Evolutionary conservation across 2,797 vertebrate genomes (phyloP).

Genomic region (Megalops cyprinoides): DNA sequence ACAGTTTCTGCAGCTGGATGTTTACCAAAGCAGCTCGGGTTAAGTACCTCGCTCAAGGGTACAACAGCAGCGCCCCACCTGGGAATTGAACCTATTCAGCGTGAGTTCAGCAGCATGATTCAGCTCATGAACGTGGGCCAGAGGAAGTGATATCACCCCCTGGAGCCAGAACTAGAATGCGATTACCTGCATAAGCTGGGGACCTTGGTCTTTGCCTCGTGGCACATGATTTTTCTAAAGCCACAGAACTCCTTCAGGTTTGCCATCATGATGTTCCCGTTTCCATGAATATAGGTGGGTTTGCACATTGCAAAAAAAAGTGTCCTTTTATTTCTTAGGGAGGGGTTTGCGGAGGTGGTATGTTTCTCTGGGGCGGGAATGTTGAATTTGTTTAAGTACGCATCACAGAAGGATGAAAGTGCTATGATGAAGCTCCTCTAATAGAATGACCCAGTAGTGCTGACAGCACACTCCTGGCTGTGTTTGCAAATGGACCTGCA

Average conservation of each 20-base stretch:
- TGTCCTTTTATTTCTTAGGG: neutral
- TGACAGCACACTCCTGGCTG: slow-evolving; percentile 55
- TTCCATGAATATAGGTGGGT: no score
- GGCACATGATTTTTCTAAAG: no score
- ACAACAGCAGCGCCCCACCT: neutral
- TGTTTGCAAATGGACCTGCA: slow-evolving; percentile 36
- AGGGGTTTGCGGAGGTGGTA: neutral
- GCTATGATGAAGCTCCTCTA: slow-evolving; percentile 52
- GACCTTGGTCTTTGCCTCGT: neutral
- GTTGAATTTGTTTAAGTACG: slow-evolving; percentile 52
- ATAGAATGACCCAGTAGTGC: slow-evolving; percentile 60
- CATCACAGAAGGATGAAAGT: slow-evolving; percentile 29
- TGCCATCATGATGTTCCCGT: no score
- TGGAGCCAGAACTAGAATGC: neutral
- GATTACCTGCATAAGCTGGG: neutral
- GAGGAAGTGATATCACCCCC: neutral
- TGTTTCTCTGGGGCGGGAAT: slow-evolving; percentile 1
- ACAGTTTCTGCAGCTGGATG: neutral
- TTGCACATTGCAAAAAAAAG: neutral
- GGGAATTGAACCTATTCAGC: neutral
- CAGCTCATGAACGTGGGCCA: neutral
- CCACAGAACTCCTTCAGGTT: no score
- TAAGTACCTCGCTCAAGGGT: neutral
- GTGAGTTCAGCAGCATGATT: neutral
- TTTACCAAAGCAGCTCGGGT: neutral